Base-by-base conservation (phyloP, 2,113 vertebrate genomes). In the Sardina pilchardus region DNA sequence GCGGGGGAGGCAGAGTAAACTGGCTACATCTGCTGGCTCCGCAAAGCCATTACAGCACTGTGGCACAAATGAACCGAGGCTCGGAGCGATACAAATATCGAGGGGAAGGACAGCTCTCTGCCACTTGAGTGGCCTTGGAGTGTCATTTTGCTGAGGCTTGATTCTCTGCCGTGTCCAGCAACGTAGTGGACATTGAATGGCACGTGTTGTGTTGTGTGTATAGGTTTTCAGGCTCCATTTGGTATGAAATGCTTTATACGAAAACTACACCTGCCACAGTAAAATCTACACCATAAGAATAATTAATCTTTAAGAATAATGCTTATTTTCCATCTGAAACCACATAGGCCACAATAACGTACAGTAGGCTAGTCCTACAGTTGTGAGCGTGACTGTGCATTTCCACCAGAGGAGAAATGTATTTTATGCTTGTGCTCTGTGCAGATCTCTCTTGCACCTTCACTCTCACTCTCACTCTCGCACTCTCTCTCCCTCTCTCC, bases 11-110 rank as follows among this genome's bases (percentile, higher is more conserved):
- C 17, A 82, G 26, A 86, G 88, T 83, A 90, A 83, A 88, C 84
- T 88, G 82, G 90, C 87, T 88, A 81, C 85, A 88, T 91, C 86
- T 88, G 90, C 88, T 89, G 88, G 89, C 87, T 88, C 88, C 91
- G 81, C 87, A 88, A 85, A 81, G 43, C 90, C 78, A 88, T 89
- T 90, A 84, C 88, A 91, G 81, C 30, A 10, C n/a, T 26, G 47
- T 16, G 7, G 9, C 63, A 26, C n/a, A 67, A 67, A 67, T 12
- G 1, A 67, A 26, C n/a, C 6, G 10, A 67, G 63, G 63, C 26
- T 67, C 63, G 16, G 10, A 36, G 71, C 4, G 12, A 17, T 67
- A 26, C 4, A 30, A 67, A 67, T 7, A 26, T 67, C 6, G n/a
- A 30, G 63, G n/a, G n/a, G n/a, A 67, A 30, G 8, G 63, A 67